Percentiles rank a stretch among this genome's conserved stretches.
These are phyloP conservation scores for Ailurus styani DNA, from an alignment of 2,113 vertebrate species.

Conservation along the genomic window DNA sequence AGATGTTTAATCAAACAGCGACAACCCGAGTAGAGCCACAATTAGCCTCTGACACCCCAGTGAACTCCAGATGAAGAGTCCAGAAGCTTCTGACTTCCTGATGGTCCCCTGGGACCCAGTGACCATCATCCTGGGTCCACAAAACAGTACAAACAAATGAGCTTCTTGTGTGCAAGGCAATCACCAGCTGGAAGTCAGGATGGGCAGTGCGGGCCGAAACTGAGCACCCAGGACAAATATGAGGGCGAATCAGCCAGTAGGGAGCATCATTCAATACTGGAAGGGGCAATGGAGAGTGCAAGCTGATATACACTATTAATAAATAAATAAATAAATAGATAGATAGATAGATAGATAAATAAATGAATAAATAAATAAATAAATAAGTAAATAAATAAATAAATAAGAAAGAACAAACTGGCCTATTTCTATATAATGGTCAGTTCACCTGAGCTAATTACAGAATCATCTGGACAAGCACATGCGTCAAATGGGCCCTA, in stretches of 20 bases:
- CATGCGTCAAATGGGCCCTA: neutral
- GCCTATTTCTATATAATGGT: neutral
- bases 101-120: constrained; percentile 7
- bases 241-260: neutral
- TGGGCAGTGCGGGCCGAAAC: neutral
- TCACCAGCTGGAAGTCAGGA: neutral
- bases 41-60: constrained; percentile 65
- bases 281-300: neutral
- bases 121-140: constrained; percentile 12
- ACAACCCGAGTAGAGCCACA: constrained; percentile 50
- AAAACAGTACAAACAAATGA: constrained; percentile 44
- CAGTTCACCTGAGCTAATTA: neutral
- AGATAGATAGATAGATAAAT: no score
- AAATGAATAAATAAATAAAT: neutral
- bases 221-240: neutral
- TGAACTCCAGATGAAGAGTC: constrained; percentile 63
- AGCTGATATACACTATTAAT: neutral
- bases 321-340: neutral
- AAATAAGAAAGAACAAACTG: neutral
- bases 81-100: constrained; percentile 56
- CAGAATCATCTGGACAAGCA: neutral
- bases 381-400: neutral
- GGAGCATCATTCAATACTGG: neutral
- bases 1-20: constrained; percentile 69
- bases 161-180: neutral